Conservation (phyloP, 2,797 vertebrate genomes). For the Lagorchestes hirsutus region DNA sequence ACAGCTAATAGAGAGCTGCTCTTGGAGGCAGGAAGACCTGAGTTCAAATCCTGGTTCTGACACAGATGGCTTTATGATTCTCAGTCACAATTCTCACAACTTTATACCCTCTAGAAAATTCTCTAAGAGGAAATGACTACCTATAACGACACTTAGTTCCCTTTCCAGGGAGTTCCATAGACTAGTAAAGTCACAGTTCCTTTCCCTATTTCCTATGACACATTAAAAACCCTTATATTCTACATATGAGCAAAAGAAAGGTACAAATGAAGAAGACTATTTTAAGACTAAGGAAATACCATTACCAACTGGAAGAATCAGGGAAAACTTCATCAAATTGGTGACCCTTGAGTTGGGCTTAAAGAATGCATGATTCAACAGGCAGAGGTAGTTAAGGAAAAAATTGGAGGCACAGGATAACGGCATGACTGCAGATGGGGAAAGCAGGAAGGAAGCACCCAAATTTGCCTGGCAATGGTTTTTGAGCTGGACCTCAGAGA, state of each 20-base stretch:
- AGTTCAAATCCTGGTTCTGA: neutral
- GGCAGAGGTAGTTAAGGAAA: neutral
- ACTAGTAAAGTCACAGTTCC: neutral
- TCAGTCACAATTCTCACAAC: no score
- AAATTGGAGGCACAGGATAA: neutral
- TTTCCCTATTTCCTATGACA: neutral
- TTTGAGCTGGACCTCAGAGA: neutral
- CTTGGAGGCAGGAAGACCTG: neutral
- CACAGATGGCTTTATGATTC: neutral
- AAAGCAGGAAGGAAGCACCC: neutral
- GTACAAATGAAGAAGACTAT: neutral
- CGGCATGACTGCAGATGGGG: neutral
- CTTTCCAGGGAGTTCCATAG: neutral
- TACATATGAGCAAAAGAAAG: neutral
- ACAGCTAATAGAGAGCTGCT: neutral
- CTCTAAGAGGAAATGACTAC: neutral
- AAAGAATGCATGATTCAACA: neutral
- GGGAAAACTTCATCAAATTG: neutral
- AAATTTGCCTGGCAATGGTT: neutral
- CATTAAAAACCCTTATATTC: neutral
- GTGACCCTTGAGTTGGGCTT: neutral
- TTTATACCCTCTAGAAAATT: neutral
- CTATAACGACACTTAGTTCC: neutral
- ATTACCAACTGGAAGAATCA: neutral
- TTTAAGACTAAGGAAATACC: neutral